Percentiles rank a stretch among this genome's conserved stretches.
These are phyloP conservation scores for Rhombomys opimus DNA, from an alignment of 2,113 vertebrate species.

Conservation along the genomic window DNA sequence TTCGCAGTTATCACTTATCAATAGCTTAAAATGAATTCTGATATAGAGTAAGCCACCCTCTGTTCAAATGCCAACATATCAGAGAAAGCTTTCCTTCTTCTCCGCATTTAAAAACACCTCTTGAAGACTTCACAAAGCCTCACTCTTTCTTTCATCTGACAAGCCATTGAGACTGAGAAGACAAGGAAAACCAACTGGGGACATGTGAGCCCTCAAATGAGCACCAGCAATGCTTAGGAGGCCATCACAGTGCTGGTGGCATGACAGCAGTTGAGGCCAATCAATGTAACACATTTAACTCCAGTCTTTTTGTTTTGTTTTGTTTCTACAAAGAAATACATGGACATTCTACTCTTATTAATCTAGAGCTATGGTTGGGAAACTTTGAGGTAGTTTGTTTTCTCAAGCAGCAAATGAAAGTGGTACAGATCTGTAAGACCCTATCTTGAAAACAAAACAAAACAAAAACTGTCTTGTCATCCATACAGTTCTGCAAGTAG, in stretches of 20 bases:
- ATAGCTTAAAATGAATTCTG: conserved; percentile 38
- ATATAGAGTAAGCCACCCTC: not conserved
- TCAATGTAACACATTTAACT: not conserved
- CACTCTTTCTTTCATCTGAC: not conserved
- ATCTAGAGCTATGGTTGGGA: not conserved
- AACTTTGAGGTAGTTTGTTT: conserved; percentile 11
- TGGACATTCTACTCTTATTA: not conserved
- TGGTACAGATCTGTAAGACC: not conserved
- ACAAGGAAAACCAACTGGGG: not conserved
- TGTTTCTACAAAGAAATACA: not conserved
- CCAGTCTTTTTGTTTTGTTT: not conserved
- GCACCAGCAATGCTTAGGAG: not conserved
- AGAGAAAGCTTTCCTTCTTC: not conserved
- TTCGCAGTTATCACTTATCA: conserved; percentile 30
- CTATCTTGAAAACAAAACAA: not conserved
- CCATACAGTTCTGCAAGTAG: not conserved
- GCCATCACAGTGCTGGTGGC: not conserved
- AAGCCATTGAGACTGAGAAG: not conserved
- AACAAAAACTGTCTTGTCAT: not conserved
- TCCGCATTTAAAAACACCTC: not conserved
- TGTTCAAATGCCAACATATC: not conserved
- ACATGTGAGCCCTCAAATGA: not conserved
- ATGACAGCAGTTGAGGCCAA: not conserved
- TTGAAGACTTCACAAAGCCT: not conserved
- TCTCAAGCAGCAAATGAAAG: conserved; percentile 27